These are phyloP conservation scores for Sarcoramphus papa DNA, from an alignment of 2,797 vertebrate species.

Conservation along the genomic window DNA sequence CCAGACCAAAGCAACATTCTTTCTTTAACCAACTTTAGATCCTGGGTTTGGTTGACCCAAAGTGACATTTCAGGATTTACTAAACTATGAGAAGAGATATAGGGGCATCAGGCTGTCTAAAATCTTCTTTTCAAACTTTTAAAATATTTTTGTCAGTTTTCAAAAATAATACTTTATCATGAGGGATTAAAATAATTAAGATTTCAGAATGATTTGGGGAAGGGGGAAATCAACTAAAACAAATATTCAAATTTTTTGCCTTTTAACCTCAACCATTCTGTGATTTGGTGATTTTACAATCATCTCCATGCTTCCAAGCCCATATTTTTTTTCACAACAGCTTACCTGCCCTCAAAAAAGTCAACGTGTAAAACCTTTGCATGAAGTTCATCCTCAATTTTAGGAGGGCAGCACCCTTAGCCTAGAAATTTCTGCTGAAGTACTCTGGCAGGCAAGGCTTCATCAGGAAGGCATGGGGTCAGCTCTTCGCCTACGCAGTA, in stretches of 20 bases:
- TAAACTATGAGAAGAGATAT: background rate
- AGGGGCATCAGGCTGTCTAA: background rate
- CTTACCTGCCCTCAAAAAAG: background rate
- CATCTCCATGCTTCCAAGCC: accelerated
- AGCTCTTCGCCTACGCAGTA: background rate
- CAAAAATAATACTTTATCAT: background rate
- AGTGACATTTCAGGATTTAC: background rate
- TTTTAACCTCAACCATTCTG: background rate
- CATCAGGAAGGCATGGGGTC: accelerated
- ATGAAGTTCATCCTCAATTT: background rate
- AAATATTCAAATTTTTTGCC: background rate
- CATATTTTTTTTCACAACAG: accelerated
- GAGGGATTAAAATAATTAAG: background rate
- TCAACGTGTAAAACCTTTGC: background rate
- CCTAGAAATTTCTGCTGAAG: background rate
- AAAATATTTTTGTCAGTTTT: background rate
- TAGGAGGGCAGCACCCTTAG: background rate
- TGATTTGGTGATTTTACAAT: background rate
- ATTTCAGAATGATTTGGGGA: background rate
- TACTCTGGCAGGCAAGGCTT: background rate
- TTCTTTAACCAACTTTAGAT: background rate
- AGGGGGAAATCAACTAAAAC: background rate
- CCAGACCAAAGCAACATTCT: background rate
- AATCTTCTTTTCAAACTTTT: background rate
- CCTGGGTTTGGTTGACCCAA: background rate